phyloP scores from a whole-genome alignment of 2,797 vertebrate genomes.

The Sternotherus odoratus region DNA sequence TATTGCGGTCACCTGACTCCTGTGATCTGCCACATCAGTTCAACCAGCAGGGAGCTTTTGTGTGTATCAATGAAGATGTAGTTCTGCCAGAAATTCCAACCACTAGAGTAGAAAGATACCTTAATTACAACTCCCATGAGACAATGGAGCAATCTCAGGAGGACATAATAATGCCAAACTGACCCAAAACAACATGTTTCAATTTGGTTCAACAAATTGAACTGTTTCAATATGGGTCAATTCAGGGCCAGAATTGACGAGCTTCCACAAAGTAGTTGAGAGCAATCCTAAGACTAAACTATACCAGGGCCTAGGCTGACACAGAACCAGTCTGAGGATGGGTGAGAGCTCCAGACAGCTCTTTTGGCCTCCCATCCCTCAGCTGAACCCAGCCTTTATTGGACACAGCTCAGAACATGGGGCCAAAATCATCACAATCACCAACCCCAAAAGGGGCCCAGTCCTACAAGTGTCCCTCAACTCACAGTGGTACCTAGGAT shows the following conservation, averaged over 20 bases:
- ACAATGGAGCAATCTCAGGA: not conserved
- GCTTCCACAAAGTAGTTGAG: not conserved
- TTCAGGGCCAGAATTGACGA: not conserved
- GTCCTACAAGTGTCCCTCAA: not conserved
- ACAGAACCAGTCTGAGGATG: not conserved
- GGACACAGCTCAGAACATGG: not conserved
- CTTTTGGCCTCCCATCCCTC: not conserved
- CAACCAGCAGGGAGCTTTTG: not conserved
- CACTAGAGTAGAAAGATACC: not conserved
- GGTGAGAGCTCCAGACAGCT: not conserved
- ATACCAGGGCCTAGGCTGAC: not conserved
- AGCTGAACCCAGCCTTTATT: not conserved
- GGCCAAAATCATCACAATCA: not conserved
- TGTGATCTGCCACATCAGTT: not conserved
- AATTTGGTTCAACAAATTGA: not conserved
- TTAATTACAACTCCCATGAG: not conserved
- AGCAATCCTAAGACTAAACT: not conserved
- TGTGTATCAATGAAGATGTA: not conserved
- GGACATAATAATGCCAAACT: not conserved
- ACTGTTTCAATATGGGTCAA: not conserved
- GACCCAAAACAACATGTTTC: not conserved
- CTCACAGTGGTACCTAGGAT: fast-evolving
- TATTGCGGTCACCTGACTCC: not conserved
- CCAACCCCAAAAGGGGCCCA: not conserved
- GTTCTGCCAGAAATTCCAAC: not conserved